phyloP scores from a whole-genome alignment of 2,113 vertebrate genomes.

The Oophaga pumilio region DNA sequence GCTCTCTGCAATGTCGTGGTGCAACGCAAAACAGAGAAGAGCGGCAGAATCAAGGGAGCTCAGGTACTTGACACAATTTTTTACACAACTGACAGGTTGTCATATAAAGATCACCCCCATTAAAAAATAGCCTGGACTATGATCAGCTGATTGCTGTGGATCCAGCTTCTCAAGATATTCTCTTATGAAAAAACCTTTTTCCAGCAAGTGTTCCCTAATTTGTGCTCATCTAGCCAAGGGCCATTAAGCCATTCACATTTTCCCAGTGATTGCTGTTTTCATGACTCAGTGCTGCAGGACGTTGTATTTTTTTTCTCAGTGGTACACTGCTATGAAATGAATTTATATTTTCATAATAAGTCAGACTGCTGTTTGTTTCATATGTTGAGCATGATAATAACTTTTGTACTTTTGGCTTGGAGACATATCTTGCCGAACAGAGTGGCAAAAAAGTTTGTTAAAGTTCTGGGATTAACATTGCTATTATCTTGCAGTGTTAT shows the following conservation, averaged over 20 bases:
- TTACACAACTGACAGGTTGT: too few relatives aligned
- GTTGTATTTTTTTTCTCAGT: background rate
- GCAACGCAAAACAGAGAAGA: too few relatives aligned
- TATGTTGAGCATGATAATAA: background rate
- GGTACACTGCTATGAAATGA: too few relatives aligned
- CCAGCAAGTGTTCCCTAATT: background rate
- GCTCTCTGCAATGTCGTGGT: too few relatives aligned
- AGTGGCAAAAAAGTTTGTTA: background rate
- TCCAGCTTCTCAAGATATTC: background rate
- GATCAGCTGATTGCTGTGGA: too few relatives aligned
- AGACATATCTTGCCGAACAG: background rate
- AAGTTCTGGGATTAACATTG: conserved; percentile 60
- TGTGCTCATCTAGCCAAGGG: background rate
- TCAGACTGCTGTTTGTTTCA: background rate
- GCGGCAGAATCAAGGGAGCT: too few relatives aligned
- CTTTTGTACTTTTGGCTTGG: background rate
- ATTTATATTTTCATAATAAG: background rate
- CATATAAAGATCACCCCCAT: too few relatives aligned
- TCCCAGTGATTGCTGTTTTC: background rate
- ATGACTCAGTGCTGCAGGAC: background rate
- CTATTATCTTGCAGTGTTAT: conserved; percentile 88
- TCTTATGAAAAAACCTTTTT: background rate
- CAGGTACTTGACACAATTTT: too few relatives aligned
- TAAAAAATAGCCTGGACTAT: too few relatives aligned
- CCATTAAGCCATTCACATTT: background rate